phyloP scores from a whole-genome alignment of 2,797 vertebrate genomes.

The Malurus leucopterus region DNA sequence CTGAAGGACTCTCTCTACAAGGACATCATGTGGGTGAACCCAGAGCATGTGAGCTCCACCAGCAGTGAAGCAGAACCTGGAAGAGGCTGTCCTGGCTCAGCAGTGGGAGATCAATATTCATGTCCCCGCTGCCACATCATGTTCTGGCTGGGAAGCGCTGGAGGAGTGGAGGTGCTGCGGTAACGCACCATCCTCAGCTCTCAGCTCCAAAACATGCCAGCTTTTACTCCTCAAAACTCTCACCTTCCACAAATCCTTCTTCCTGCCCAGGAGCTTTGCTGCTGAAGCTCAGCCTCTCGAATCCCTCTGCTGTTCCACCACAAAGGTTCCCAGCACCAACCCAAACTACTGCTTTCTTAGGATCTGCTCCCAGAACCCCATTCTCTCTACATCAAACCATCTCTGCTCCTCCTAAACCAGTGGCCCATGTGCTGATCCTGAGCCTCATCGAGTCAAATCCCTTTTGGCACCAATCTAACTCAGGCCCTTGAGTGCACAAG shows the following conservation, averaged over 20 bases:
- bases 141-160: not conserved
- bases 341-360: not conserved
- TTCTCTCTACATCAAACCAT: not conserved
- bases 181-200: not conserved
- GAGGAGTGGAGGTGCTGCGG: not conserved
- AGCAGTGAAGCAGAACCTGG: not conserved
- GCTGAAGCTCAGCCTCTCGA: not conserved
- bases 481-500: not conserved
- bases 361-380: not conserved
- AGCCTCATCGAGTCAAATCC: not conserved
- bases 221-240: not conserved
- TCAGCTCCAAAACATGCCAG: not conserved
- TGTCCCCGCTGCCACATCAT: not conserved
- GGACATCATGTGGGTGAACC: not conserved
- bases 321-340: not conserved
- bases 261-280: not conserved
- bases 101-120: not conserved
- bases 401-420: not conserved
- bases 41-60: not conserved
- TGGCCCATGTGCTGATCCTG: not conserved
- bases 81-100: not conserved
- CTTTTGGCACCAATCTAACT: not conserved
- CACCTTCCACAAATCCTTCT: not conserved
- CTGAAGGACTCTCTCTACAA: not conserved
- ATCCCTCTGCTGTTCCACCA: not conserved